phyloP scores from a whole-genome alignment of 2,888 invertebrate genomes.

The Rutpela maculata region DNA sequence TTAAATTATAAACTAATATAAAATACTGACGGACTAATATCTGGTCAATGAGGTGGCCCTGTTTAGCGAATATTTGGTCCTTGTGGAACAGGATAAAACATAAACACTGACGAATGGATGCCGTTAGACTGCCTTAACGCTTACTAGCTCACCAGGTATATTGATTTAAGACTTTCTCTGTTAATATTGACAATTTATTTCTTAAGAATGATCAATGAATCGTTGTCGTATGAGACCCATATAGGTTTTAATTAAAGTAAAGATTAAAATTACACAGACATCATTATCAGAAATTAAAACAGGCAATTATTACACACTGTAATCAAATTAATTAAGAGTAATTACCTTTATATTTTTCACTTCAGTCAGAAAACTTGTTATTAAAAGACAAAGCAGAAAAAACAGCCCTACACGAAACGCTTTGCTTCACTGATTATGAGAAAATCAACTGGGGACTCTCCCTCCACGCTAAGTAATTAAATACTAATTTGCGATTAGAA shows the following conservation, averaged over 20 bases:
- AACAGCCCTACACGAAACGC: not conserved
- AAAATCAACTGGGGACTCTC: not conserved
- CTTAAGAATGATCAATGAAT: too few relatives aligned
- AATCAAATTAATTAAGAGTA: not conserved
- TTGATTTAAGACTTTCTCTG: too few relatives aligned
- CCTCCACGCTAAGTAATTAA: not conserved
- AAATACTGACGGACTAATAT: not conserved
- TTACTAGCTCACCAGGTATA: too few relatives aligned
- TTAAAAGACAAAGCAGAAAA: not conserved
- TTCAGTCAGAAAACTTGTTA: not conserved
- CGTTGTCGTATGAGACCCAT: too few relatives aligned
- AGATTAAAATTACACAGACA: too few relatives aligned
- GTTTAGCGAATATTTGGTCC: not conserved
- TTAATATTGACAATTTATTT: too few relatives aligned
- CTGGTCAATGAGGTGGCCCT: not conserved
- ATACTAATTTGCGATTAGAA: conserved; percentile 14
- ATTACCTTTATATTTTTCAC: not conserved
- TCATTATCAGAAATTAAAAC: not conserved
- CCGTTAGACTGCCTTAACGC: too few relatives aligned
- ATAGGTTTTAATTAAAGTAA: too few relatives aligned
- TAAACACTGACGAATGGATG: too few relatives aligned
- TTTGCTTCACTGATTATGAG: not conserved
- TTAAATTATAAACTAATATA: too few relatives aligned
- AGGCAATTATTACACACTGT: not conserved
- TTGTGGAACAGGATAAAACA: too few relatives aligned